Base-by-base conservation (phyloP, 2,797 vertebrate genomes). In the Ceryle rudis region DNA sequence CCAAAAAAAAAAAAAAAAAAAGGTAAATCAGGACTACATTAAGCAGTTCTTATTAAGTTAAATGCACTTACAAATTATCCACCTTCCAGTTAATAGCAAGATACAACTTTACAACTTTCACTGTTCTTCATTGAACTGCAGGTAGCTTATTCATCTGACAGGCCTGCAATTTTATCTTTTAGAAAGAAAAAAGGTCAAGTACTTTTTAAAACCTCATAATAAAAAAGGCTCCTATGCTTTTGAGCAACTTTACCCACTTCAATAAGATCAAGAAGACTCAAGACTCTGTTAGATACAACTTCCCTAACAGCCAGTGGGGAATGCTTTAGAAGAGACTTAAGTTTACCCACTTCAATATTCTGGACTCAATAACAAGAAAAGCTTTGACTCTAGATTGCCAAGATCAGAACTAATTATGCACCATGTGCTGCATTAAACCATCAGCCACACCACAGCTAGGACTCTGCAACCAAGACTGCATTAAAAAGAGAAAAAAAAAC, bases 401-500 rank as follows among this genome's bases (percentile, higher is more conserved):
- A 74, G 20, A 71, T 52, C 33, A 64, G 23, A 86, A 1, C 12
- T 35, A 57, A 11, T 4, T 5, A 22, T 26, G 25, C 0, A 3
- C 8, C 4, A 22, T 3, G 5, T 7, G 8, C 16, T 28, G 2
- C 12, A 2, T 35, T 75, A 31, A 78, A 35, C 29, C 19, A 1
- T 8, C 2, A 7, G 41, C 15, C 28, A 51, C 16, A n/a, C 11
- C 31, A 46, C 0, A 1, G 28, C 51, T 35, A 61, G 11, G 25
- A 35, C 5, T 9, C 29, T 54, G 1, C 11, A 73, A 60, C 13
- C 6, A 47, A 29, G 4, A 19, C 1, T n/a, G 2, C 13, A 69
- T 1, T 6, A 41, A 52, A 46, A 52, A 46, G 1, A 55, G 23
- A 54, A 37, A 33, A 39, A 35, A 42, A 11, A 10, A 3, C n/a